Conservation (phyloP, 2,113 vertebrate species). For the Albula glossodonta region DNA sequence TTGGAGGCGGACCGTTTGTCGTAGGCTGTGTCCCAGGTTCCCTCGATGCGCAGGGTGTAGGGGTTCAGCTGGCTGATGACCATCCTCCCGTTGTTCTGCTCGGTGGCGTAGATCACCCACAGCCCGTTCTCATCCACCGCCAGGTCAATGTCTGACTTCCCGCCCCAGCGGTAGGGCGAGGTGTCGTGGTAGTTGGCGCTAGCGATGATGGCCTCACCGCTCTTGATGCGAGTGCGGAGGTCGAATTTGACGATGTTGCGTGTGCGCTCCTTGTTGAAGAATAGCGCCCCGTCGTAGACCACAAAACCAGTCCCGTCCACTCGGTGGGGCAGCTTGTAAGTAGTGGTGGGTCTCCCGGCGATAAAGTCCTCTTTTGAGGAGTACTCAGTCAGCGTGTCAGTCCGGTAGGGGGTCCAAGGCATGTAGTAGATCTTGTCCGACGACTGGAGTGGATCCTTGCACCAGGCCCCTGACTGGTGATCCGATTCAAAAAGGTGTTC, state of each 20-base stretch:
- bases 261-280: constrained; percentile 98
- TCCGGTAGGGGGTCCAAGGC: constrained; percentile 97
- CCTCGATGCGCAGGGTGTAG: constrained; percentile 82
- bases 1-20: constrained; percentile 84
- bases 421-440: constrained; percentile 99
- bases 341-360: constrained; percentile 92
- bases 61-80: constrained; percentile 93
- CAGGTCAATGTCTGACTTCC: constrained; percentile 87
- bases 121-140: constrained; percentile 88
- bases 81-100: constrained; percentile 85
- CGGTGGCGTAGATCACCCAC: constrained; percentile 94
- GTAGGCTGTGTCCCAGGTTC: constrained; percentile 83
- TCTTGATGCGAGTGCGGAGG: constrained; percentile 93
- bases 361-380: constrained; percentile 98
- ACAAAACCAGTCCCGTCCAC: constrained; percentile 97
- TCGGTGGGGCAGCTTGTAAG: constrained; percentile 94
- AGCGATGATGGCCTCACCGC: constrained; percentile 96
- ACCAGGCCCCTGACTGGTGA: constrained; percentile 98
- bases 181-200: constrained; percentile 83
- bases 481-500: constrained; percentile 98
- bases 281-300: constrained; percentile 93
- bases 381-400: constrained; percentile 93
- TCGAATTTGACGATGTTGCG: constrained; percentile 99
- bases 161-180: constrained; percentile 84
- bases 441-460: constrained; percentile 96